Conservation (phyloP, 1,140 invertebrate genomes). For the Drosophila nigromelanica region DNA sequence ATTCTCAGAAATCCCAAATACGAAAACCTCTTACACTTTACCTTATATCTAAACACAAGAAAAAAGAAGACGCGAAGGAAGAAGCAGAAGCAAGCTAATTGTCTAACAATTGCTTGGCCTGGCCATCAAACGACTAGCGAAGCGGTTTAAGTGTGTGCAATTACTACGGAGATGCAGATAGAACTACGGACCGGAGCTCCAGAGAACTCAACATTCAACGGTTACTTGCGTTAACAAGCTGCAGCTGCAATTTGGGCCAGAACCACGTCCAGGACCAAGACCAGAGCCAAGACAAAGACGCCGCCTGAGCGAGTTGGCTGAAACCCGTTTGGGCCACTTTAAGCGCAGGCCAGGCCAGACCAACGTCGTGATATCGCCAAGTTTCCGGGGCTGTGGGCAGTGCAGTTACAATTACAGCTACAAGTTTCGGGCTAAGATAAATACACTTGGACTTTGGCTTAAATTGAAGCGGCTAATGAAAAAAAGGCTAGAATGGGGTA, state of each 20-base stretch:
- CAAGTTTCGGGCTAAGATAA: slow-evolving; percentile 75
- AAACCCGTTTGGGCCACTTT: slow-evolving; percentile 34
- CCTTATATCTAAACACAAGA: neutral
- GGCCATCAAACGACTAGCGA: slow-evolving; percentile 63
- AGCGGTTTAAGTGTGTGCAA: slow-evolving; percentile 79
- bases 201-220: slow-evolving; percentile 31
- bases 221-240: slow-evolving; percentile 35
- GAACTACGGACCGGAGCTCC: neutral
- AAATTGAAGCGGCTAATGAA: slow-evolving; percentile 78
- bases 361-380: slow-evolving; percentile 61
- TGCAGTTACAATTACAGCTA: slow-evolving; percentile 64
- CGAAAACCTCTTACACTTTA: slow-evolving; percentile 13
- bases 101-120: slow-evolving; percentile 70
- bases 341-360: slow-evolving; percentile 6
- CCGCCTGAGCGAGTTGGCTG: slow-evolving; percentile 6
- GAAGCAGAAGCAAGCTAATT: slow-evolving; percentile 61
- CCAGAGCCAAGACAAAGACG: slow-evolving; percentile 26
- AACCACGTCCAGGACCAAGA: neutral
- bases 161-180: slow-evolving; percentile 73
- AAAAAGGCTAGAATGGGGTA: slow-evolving; percentile 48
- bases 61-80: neutral
- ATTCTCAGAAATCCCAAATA: slow-evolving; percentile 17
- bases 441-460: slow-evolving; percentile 68
- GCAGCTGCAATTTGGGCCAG: slow-evolving; percentile 20
- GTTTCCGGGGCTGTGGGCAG: slow-evolving; percentile 36